Base-by-base conservation (phyloP, 2,113 vertebrate genomes). In the Cyanocitta stelleri region DNA sequence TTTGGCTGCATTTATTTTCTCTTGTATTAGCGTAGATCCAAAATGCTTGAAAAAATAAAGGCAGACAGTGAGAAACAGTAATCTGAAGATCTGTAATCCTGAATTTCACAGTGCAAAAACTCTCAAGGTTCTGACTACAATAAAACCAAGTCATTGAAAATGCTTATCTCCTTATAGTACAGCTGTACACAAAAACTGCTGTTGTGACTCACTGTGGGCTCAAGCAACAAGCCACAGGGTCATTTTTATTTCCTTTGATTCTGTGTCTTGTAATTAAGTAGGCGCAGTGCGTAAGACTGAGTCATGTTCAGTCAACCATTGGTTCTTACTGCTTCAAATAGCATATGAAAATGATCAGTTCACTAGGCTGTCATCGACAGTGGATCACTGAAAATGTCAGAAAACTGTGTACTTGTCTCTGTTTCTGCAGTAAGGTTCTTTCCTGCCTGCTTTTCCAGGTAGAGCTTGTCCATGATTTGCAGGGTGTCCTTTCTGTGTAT, bases 21-120 rank as follows among this genome's bases (percentile, higher is more conserved):
- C 11, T 33, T 88, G 8, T 66, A 6, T 52, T 72, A 41, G 4
- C 0, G 0, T 58, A 67, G 72, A 67, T 12, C 6, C 8, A 35
- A 51, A 62, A 17, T n/a, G 2, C 4, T 59, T 93, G 33, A 91
- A 63, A 63, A 43, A 72, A 39, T 39, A 75, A 43, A 46, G 24
- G 7, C 16, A 69, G 24, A 33, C 5, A 52, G 46, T 46, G 27
- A 83, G 37, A 69, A 84, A 62, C 8, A 2, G 1, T 11, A 54
- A 43, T 63, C 20, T 86, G 48, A 80, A 84, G 26, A 51, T 48
- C 30, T 66, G 4, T 69, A 61, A 71, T 59, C 26, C 23, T 74
- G n/a, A 62, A 27, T 76, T 51, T 72, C 41, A 29, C 9, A 61
- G 14, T 58, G 26, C 32, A 68, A 41, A 85, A 73, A 11, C 32